phyloP scores from a whole-genome alignment of 2,797 vertebrate genomes.

The Sus cebifrons region DNA sequence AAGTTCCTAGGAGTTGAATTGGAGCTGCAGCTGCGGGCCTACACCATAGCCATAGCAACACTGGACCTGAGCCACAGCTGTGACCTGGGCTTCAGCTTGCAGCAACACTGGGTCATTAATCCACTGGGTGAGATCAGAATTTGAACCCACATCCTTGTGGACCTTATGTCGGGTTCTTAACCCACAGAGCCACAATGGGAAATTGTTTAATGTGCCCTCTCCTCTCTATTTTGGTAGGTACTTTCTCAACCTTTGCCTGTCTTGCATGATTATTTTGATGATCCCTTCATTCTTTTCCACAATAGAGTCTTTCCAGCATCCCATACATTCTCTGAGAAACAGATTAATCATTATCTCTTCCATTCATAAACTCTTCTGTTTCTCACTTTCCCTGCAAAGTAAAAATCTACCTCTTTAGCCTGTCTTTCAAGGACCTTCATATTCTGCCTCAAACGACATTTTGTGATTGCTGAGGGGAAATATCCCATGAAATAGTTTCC shows the following conservation, averaged over 20 bases:
- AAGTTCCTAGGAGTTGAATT: too few species aligned
- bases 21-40: too few species aligned
- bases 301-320: neutral
- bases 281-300: neutral
- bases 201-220: neutral
- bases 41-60: too few species aligned
- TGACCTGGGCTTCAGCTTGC: too few species aligned
- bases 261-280: neutral
- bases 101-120: too few species aligned
- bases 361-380: neutral
- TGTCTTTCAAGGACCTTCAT: neutral
- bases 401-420: neutral
- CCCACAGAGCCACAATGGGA: too few species aligned
- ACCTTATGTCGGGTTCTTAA: too few species aligned
- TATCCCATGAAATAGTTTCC: constrained; percentile 72
- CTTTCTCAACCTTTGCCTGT: neutral
- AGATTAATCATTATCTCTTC: neutral
- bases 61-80: too few species aligned
- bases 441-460: constrained; percentile 8
- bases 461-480: constrained; percentile 69
- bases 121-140: too few species aligned
- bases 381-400: constrained; percentile 7
- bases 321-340: neutral
- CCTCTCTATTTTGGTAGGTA: neutral
- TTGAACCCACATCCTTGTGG: too few species aligned